Evolutionary conservation across 2,888 invertebrate genomes (phyloP), one percentile per base, ranked within the genome.

Genomic region (Rhaphigaster nebulosa): DNA sequence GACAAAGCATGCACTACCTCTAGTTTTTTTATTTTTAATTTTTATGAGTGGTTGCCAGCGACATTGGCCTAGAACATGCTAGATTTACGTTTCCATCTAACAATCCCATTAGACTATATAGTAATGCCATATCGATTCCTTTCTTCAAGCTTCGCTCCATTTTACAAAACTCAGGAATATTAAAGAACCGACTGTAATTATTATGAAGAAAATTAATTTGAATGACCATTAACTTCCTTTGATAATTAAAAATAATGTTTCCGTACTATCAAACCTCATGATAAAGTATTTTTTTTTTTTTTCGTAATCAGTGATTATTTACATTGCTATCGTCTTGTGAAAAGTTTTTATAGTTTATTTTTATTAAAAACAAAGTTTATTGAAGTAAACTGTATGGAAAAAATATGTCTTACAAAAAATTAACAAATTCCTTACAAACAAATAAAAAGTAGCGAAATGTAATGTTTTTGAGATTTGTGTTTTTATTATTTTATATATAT

Each of bases 61-160:
- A 50, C 84, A 84, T 45, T 84, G 84, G 34, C 45, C 84, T 84
- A 84, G 84, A 84, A 84, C 84, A 84, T 84, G 84, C 84, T 84
- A 84, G 84, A 84, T 84, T 45, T 50, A n/a, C 26, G 8, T 84
- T 45, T n/a, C 41, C 41, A n/a, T 26, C 45, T 26, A 84, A 50
- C n/a, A 5, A n/a, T 50, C 45, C 45, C 45, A 45, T 84, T n/a
- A 26, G 0, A n/a, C 13, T 45, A 84, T 45, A 38, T 45, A 41
- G 41, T 41, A 41, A 41, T 80, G 26, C 8, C 26, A 4, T 80
- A 80, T 80, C 80, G 80, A 80, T 80, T 26, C 41, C 5, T 15
- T 29, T 10, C 13, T 60, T 29, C 18, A 15, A 29, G 26, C 13
- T 60, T 60, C 12, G 60, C 12, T 10, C n/a, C 60, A 12, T n/a